Evolutionary conservation across 1,140 invertebrate genomes (phyloP).

Genomic region (Mycetomoellerius zeteki): DNA sequence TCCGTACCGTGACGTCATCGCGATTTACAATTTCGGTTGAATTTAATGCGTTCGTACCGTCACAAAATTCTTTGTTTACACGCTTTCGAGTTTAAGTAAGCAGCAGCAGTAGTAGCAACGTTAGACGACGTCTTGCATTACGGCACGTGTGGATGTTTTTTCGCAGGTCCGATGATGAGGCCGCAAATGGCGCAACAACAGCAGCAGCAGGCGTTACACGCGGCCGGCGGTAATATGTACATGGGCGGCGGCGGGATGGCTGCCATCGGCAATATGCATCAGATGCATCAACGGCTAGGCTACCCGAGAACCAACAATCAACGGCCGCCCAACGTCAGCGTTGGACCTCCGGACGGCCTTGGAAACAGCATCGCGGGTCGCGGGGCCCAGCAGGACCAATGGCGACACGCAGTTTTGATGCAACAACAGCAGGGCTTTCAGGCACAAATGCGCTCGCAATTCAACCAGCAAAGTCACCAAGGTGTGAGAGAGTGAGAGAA

Average conservation of each 20-base stretch:
- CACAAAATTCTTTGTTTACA: neutral
- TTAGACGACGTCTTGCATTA: neutral
- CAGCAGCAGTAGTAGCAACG: neutral
- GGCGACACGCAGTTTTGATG: conserved; percentile 90
- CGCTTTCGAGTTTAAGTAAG: neutral
- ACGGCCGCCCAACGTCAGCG: conserved; percentile 88
- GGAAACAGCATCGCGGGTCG: conserved; percentile 84
- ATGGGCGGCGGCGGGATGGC: conserved; percentile 83
- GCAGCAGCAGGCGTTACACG: conserved; percentile 86
- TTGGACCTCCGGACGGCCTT: conserved; percentile 85
- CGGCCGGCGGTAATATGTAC: conserved; percentile 85
- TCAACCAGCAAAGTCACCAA: conserved; percentile 89
- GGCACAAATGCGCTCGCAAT: conserved; percentile 89
- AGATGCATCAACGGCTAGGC: conserved; percentile 87
- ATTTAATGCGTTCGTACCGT: neutral
- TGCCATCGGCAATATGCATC: conserved; percentile 86
- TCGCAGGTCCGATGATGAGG: conserved; percentile 90
- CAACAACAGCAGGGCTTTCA: conserved; percentile 90
- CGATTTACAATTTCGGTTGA: neutral
- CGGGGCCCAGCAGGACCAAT: conserved; percentile 86
- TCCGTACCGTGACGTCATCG: neutral
- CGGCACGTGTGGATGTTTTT: conserved; percentile 26
- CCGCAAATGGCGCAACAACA: conserved; percentile 87
- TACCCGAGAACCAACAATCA: conserved; percentile 86
- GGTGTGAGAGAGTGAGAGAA: conserved; percentile 81